phyloP scores from a whole-genome alignment of 1,140 invertebrate species.

The Dysdera silvatica region DNA sequence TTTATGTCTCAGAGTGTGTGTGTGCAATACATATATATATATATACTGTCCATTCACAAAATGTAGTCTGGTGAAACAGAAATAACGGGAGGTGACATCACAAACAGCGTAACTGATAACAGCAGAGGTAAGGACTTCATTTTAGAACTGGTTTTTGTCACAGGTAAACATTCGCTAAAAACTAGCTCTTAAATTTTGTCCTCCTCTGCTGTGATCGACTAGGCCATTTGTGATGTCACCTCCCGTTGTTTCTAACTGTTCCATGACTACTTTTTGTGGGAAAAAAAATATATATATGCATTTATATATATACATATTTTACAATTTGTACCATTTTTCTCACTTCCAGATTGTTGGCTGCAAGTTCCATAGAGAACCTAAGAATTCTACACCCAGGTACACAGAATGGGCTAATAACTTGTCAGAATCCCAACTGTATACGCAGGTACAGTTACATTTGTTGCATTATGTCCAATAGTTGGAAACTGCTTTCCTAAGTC shows the following conservation, averaged over 20 bases:
- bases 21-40: no score
- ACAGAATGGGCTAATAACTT: conserved; percentile 64
- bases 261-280: not conserved
- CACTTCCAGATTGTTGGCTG: conserved; percentile 51
- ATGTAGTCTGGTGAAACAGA: no score
- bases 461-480: no score
- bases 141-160: no score
- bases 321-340: not conserved
- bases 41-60: no score
- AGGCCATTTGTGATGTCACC: not conserved
- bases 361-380: conserved; percentile 52
- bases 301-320: no score
- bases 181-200: not conserved
- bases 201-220: not conserved
- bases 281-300: not conserved
- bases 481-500: no score
- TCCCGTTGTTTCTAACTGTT: not conserved
- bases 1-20: no score
- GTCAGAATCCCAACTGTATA: conserved; percentile 49
- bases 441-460: conserved; percentile 42
- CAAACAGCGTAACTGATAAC: no score
- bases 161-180: no score
- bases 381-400: conserved; percentile 57
- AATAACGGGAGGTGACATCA: no score
- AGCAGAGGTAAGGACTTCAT: no score